phyloP scores from a whole-genome alignment of 2,797 vertebrate genomes.

The Lepus oiostolus region DNA sequence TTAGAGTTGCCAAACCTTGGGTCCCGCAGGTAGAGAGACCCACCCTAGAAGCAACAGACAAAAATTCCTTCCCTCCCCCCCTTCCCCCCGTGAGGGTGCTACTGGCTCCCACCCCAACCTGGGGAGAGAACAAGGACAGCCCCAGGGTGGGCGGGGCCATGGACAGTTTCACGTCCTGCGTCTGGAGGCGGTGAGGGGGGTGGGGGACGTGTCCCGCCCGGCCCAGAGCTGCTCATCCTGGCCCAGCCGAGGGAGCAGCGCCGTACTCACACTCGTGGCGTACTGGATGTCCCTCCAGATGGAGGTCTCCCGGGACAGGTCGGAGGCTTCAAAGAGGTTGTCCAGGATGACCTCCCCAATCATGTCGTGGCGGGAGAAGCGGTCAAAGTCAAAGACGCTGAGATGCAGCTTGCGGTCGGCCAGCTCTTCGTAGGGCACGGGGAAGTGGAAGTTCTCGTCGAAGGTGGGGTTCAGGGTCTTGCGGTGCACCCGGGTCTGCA shows the following conservation, averaged over 20 bases:
- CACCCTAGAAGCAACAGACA: background rate
- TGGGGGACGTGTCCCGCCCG: background rate
- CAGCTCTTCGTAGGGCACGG: slow-evolving; percentile 97
- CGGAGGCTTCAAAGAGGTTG: slow-evolving; percentile 96
- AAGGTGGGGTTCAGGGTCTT: slow-evolving; percentile 99
- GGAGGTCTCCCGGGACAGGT: slow-evolving; percentile 96
- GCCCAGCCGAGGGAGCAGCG: background rate
- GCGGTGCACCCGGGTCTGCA: slow-evolving; percentile 98
- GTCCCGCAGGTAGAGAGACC: background rate
- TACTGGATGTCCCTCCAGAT: slow-evolving; percentile 99
- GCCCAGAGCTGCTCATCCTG: background rate
- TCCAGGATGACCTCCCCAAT: slow-evolving; percentile 98
- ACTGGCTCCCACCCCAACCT: background rate
- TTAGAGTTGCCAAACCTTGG: background rate
- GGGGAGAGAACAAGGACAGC: background rate
- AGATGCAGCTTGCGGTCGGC: slow-evolving; percentile 95
- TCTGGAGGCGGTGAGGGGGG: rapidly evolving
- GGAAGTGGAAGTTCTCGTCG: slow-evolving; percentile 97
- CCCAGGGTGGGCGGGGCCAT: background rate
- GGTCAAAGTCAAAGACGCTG: slow-evolving; percentile 98
- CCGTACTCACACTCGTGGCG: slow-evolving; percentile 94
- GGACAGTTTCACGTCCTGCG: background rate
- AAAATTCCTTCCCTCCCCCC: background rate
- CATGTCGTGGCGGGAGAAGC: slow-evolving; percentile 98
- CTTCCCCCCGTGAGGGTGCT: background rate